These are phyloP conservation scores for Stratiomys singularior DNA, from an alignment of 2,888 invertebrate species.

Conservation along the genomic window DNA sequence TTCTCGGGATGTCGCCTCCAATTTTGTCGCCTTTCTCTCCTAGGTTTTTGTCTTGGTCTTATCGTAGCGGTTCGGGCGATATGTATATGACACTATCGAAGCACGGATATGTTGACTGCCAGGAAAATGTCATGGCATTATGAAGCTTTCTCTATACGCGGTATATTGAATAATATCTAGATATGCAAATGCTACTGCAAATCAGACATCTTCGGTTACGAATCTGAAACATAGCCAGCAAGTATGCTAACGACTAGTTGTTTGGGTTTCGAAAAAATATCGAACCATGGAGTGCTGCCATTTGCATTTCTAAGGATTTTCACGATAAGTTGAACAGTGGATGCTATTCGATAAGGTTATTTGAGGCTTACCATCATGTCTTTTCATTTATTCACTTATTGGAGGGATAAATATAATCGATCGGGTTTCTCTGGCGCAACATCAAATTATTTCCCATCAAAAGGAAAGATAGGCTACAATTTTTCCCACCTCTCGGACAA, in stretches of 20 bases:
- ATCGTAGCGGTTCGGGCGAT: neutral
- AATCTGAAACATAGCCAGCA: conserved; percentile 1
- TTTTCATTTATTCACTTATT: too few species aligned
- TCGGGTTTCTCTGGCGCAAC: too few species aligned
- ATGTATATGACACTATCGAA: conserved; percentile 25
- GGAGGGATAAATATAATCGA: too few species aligned
- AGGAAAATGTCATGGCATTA: conserved; percentile 10
- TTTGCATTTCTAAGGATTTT: too few species aligned
- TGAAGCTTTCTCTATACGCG: neutral
- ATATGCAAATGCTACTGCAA: conserved; percentile 25
- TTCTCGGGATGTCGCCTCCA: conserved; percentile 8
- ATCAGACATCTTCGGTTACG: conserved; percentile 6
- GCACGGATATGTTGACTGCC: neutral
- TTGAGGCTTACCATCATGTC: too few species aligned
- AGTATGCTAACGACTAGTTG: neutral
- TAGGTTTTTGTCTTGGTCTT: neutral
- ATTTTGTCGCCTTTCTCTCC: neutral
- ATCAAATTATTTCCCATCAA: too few species aligned
- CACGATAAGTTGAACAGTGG: too few species aligned
- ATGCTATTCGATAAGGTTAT: too few species aligned
- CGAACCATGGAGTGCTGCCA: too few species aligned
- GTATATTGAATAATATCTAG: conserved; percentile 25
- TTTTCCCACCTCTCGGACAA: too few species aligned
- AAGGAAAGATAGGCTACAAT: too few species aligned
- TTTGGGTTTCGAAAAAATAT: neutral